phyloP scores from a whole-genome alignment of 2,113 vertebrate genomes.

The Periophthalmodon schlosseri region DNA sequence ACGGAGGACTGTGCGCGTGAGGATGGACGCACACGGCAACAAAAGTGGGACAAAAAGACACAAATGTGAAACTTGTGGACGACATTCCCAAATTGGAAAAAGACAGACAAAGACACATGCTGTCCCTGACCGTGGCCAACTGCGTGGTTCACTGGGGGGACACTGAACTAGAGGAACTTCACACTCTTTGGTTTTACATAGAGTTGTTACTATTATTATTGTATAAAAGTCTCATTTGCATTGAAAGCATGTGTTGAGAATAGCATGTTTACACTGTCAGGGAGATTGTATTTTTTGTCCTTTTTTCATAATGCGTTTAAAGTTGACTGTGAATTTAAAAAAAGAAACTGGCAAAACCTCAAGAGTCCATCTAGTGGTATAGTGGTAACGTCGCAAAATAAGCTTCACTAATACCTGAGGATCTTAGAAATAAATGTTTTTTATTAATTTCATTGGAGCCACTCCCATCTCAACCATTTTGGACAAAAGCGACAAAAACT shows the following conservation, averaged over 20 bases:
- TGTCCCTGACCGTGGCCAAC: conserved; percentile 48
- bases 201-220: conserved; percentile 9
- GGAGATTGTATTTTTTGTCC: background rate
- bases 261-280: conserved; percentile 4
- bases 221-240: background rate
- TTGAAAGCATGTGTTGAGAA: background rate
- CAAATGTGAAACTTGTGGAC: conserved; percentile 45
- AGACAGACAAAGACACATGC: conserved; percentile 61
- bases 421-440: background rate
- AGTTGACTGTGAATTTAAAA: background rate
- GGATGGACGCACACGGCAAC: conserved; percentile 26
- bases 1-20: conserved; percentile 78
- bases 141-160: conserved; percentile 53
- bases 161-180: conserved; percentile 25
- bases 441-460: background rate
- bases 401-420: background rate
- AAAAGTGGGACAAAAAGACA: conserved; percentile 18
- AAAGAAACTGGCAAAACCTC: background rate
- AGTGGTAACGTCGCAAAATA: background rate
- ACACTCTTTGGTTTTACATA: conserved; percentile 7
- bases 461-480: background rate
- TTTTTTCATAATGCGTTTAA: background rate
- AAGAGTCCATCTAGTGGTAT: background rate
- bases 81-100: conserved; percentile 57
- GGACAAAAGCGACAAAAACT: background rate